These are phyloP conservation scores for Tautogolabrus adspersus DNA, from an alignment of 2,113 vertebrate genomes.

Conservation along the genomic window DNA sequence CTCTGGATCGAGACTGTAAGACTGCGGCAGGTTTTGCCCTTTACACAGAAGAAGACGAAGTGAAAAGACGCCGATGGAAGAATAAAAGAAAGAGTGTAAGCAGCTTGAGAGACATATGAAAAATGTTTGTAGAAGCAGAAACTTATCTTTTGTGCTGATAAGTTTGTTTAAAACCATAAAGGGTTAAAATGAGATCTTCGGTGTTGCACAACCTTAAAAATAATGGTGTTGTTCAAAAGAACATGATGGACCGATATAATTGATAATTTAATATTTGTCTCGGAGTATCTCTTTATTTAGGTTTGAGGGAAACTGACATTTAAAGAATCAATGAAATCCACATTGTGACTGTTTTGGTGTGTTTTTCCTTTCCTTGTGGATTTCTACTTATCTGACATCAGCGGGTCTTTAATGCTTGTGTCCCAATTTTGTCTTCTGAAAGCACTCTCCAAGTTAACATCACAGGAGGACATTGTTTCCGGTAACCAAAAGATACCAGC, in stretches of 20 bases:
- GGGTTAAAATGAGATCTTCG: neutral
- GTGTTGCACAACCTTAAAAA: no score
- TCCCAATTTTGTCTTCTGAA: neutral
- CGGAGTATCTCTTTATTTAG: no score
- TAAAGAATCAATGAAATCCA: neutral
- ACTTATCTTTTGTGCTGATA: no score
- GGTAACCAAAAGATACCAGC: neutral
- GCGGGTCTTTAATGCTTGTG: neutral
- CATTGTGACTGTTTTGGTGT: neutral
- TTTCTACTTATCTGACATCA: neutral
- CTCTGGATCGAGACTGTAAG: conserved; percentile 51
- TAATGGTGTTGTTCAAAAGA: neutral
- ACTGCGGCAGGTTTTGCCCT: conserved; percentile 31
- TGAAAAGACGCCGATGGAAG: neutral
- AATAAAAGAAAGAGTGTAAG: neutral
- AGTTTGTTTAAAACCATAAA: neutral
- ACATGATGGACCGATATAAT: neutral
- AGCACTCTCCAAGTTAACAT: neutral
- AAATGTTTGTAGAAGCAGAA: neutral
- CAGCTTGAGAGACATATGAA: neutral
- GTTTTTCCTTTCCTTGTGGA: neutral
- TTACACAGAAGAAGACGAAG: conserved; percentile 28
- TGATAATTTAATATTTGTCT: neutral
- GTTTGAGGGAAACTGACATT: no score
- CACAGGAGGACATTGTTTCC: neutral